Evolutionary conservation across 2,113 vertebrate genomes (phyloP).

Genomic region (Helogale parvula): DNA sequence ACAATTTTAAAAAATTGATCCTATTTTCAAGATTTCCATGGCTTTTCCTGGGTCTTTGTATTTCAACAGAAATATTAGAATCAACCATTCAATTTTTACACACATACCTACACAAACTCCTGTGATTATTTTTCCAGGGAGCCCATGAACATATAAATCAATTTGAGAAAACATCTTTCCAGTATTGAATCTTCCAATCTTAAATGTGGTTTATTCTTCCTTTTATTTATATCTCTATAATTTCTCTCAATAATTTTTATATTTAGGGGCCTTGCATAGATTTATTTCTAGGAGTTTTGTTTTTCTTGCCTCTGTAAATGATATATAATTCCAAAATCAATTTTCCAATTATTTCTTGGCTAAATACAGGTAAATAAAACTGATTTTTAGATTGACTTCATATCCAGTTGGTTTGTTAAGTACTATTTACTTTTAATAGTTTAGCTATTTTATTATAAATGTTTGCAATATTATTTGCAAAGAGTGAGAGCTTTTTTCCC

Average conservation of each 20-base stretch:
- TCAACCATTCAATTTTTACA: neutral
- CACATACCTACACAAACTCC: neutral
- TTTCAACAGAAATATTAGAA: neutral
- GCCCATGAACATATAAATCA: neutral
- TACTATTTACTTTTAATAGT: neutral
- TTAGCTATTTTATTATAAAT: neutral
- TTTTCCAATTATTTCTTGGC: neutral
- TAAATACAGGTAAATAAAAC: neutral
- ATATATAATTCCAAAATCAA: neutral
- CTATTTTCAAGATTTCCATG: neutral
- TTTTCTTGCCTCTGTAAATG: neutral
- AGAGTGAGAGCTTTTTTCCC: neutral
- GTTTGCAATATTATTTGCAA: neutral
- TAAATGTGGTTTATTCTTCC: neutral
- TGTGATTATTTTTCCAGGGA: neutral
- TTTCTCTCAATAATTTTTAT: conserved; percentile 19
- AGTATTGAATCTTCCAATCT: neutral
- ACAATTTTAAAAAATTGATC: neutral
- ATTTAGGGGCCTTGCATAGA: neutral
- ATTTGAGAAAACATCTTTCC: neutral
- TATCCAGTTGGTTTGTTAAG: neutral
- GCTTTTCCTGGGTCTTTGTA: neutral
- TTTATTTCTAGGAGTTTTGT: neutral
- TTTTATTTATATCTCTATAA: neutral
- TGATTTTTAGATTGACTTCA: neutral